phyloP scores from a whole-genome alignment of 2,888 invertebrate genomes.

The Drosophila bunnanda region DNA sequence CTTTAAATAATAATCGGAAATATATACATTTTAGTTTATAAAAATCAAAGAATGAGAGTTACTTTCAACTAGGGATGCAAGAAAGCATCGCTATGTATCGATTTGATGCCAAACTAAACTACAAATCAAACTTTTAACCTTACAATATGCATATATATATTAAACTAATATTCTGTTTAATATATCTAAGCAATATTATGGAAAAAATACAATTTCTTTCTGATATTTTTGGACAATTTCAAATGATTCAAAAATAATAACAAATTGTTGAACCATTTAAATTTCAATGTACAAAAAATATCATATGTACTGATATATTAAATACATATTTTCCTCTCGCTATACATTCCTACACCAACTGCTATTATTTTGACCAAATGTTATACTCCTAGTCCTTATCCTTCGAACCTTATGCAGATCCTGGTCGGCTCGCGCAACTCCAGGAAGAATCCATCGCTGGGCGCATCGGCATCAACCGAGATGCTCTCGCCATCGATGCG shows the following conservation, averaged over 20 bases:
- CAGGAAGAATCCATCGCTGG: slow-evolving; percentile 94
- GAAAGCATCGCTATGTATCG: neutral
- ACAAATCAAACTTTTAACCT: neutral
- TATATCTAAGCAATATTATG: neutral
- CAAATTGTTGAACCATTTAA: neutral
- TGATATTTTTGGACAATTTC: neutral
- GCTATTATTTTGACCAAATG: neutral
- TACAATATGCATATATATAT: neutral
- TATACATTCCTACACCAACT: neutral
- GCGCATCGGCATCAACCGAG: slow-evolving; percentile 92
- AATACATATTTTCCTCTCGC: neutral
- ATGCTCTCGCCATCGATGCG: slow-evolving; percentile 94
- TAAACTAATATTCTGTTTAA: neutral
- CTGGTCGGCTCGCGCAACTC: slow-evolving; percentile 97
- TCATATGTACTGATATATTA: neutral
- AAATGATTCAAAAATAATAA: neutral
- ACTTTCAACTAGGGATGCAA: neutral
- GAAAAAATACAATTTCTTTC: neutral
- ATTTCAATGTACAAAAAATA: neutral
- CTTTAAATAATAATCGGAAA: neutral
- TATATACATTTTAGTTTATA: neutral
- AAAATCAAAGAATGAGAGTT: neutral
- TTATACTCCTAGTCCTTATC: neutral
- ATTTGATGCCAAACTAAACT: neutral
- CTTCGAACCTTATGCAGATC: slow-evolving; percentile 90